phyloP scores from a whole-genome alignment of 2,888 invertebrate genomes.

The Apantesis nais region DNA sequence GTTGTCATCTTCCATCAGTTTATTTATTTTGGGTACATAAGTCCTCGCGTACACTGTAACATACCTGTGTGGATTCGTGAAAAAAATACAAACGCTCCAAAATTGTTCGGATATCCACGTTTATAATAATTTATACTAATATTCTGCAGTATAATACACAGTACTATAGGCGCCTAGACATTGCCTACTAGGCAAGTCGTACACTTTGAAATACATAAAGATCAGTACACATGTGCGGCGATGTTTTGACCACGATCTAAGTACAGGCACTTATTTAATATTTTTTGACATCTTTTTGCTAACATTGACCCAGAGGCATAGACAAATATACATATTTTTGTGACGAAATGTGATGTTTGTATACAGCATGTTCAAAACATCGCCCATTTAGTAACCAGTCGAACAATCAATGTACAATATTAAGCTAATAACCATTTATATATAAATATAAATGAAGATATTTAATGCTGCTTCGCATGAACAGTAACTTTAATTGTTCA shows the following conservation, averaged over 20 bases:
- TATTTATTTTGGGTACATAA: conserved; percentile 73
- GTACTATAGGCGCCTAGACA: conserved; percentile 28
- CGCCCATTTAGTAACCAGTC: conserved; percentile 19
- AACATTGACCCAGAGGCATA: neutral
- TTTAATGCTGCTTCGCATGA: conserved; percentile 35
- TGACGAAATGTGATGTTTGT: conserved; percentile 13
- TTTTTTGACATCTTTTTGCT: neutral
- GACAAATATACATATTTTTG: conserved; percentile 6
- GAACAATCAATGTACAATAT: conserved; percentile 47
- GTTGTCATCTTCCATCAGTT: conserved; percentile 60
- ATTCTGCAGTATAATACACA: conserved; percentile 46
- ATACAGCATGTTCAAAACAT: conserved; percentile 23
- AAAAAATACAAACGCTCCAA: conserved; percentile 72
- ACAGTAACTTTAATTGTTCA: conserved; percentile 25
- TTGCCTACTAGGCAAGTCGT: conserved; percentile 28
- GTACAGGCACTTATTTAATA: conserved; percentile 4
- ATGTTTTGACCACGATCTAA: conserved; percentile 20
- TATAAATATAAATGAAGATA: conserved; percentile 42
- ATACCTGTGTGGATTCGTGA: conserved; percentile 61
- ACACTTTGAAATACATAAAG: conserved; percentile 34
- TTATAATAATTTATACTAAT: conserved; percentile 51
- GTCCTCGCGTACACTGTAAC: conserved; percentile 63
- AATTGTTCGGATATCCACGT: conserved; percentile 43
- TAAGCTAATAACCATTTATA: conserved; percentile 47
- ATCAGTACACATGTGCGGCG: conserved; percentile 30